Percentiles rank a stretch among this genome's conserved stretches.
These are phyloP conservation scores for Thalpophila matura DNA, from an alignment of 2,888 invertebrate species.

Conservation along the genomic window DNA sequence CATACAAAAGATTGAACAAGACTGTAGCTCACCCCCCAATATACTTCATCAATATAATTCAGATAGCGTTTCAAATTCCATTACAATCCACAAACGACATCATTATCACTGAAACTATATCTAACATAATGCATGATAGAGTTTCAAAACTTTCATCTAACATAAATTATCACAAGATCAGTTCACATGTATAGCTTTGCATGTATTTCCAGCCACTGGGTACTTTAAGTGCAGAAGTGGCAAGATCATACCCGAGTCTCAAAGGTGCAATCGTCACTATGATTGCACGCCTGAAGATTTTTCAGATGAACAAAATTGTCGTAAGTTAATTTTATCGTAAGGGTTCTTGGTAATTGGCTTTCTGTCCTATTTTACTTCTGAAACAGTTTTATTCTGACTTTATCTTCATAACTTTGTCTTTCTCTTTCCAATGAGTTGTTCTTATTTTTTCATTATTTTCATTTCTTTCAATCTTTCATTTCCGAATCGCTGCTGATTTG, in stretches of 20 bases:
- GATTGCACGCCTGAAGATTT: conserved; percentile 93
- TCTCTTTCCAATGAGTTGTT: conserved; percentile 14
- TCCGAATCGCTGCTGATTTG: conserved; percentile 53
- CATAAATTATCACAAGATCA: conserved; percentile 17
- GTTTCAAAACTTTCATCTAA: conserved; percentile 17
- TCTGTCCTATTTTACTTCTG: conserved; percentile 53
- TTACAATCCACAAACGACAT: conserved; percentile 25
- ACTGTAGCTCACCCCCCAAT: conserved; percentile 23
- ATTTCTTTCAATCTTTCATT: conserved; percentile 49
- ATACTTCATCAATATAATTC: conserved; percentile 21
- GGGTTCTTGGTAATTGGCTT: conserved; percentile 53
- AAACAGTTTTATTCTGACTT: conserved; percentile 42
- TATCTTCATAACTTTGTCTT: conserved; percentile 14
- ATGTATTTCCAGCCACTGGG: conserved; percentile 83
- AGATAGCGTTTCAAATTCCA: conserved; percentile 18
- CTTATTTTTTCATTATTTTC: conserved; percentile 30
- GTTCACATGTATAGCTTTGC: conserved; percentile 69
- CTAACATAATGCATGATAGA: conserved; percentile 39
- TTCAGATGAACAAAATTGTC: conserved; percentile 94
- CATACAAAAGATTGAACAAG: conserved; percentile 24
- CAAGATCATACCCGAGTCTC: conserved; percentile 89
- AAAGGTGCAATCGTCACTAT: conserved; percentile 92
- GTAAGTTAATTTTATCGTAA: conserved; percentile 89
- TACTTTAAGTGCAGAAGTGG: conserved; percentile 93
- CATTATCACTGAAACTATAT: conserved; percentile 18